Evolutionary conservation across 2,888 invertebrate genomes (phyloP), one percentile per base, ranked within the genome.

Genomic region (Mongoloraphidia duomilia): DNA sequence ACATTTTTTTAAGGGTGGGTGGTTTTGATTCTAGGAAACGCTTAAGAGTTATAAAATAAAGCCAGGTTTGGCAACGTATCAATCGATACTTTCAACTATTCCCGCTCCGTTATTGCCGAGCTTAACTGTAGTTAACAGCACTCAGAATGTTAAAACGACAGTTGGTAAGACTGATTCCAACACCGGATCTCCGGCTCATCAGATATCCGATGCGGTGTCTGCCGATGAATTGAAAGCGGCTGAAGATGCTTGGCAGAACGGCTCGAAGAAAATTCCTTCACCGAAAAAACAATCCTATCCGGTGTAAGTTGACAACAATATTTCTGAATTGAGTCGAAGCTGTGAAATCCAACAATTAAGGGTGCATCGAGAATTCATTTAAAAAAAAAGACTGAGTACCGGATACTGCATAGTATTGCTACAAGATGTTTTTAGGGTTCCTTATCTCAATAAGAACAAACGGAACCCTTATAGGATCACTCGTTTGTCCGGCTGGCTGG

Each of bases 151-250:
- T 33, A 42, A 49, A 48, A 13, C 43, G 34, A 38, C 45, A 17
- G 41, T 44, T 6, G 47, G 40, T n/a, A 44, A 41, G 39, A 13
- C 44, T 8, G 44, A 56, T 43, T 12, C 50, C 44, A 52, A 54
- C 47, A 40, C 52, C 52, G 41, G 53, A 39, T 54, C 53, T 51
- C 52, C 53, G 8, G 59, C 60, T 53, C 73, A 71, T 2, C 66
- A 72, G 5, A 70, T 71, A 13, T 71, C 71, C 3, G 63, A 69
- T 34, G 65, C 63, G 2, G 74, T 75, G 14, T 65, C 71, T 0
- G 63, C 71, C 0, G 81, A 80, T 40, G 84, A 85, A 59, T 57
- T 83, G 2, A 66, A 68, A 42, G 62, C 67, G 0, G 84, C 82
- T 0, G 71, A 70, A 54, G 69, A 72, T 1, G 70, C 73, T 38